Conservation (phyloP, 1,140 invertebrate species). For the Lasioglossum baleicum region DNA sequence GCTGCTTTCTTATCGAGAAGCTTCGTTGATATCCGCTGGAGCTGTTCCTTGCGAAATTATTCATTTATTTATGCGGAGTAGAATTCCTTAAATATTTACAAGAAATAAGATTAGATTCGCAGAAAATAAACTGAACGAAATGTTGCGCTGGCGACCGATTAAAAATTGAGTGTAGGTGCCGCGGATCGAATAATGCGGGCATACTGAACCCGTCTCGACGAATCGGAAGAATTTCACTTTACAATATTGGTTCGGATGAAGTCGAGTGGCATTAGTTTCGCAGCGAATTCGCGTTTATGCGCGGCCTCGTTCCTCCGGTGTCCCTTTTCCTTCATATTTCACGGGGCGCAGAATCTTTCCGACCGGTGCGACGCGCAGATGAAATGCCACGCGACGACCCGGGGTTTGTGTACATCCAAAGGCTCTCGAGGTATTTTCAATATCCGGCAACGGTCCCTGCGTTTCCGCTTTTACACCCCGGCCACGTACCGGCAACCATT, state of each 20-base stretch:
- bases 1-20: not conserved
- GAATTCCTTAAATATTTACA: too few species aligned
- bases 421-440: conserved; percentile 72
- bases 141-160: too few species aligned
- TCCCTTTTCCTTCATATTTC: conserved; percentile 8
- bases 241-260: conserved; percentile 14
- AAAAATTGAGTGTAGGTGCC: too few species aligned
- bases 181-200: too few species aligned
- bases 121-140: too few species aligned
- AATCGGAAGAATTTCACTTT: conserved; percentile 39
- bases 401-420: conserved; percentile 40
- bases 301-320: not conserved
- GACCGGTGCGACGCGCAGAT: conserved; percentile 12
- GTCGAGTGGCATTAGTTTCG: conserved; percentile 48
- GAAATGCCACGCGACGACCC: conserved; percentile 35
- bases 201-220: conserved; percentile 6
- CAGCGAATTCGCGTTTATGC: conserved; percentile 37
- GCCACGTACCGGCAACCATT: not conserved
- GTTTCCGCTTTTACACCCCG: conserved; percentile 55
- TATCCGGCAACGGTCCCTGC: conserved; percentile 63
- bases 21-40: not conserved
- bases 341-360: conserved; percentile 23
- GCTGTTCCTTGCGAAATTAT: too few species aligned
- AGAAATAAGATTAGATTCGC: too few species aligned
- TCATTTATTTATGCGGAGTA: too few species aligned